A percentile compares a stretch with the other conserved stretches of the same genome.
phyloP scores from a whole-genome alignment of 2,797 vertebrate species.

The Alosa sapidissima region DNA sequence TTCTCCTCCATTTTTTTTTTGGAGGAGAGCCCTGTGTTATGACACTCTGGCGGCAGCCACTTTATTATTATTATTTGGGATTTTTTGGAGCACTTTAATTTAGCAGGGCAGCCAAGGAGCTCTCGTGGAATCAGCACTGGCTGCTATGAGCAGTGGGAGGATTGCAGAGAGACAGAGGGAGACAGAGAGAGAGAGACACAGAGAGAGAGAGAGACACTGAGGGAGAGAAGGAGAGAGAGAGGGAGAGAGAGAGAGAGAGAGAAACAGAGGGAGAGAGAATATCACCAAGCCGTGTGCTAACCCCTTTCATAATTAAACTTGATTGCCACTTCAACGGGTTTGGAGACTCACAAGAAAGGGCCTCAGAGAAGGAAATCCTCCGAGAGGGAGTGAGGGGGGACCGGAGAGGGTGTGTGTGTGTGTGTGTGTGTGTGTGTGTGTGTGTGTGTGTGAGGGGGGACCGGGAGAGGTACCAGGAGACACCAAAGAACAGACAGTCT shows the following conservation, averaged over 20 bases:
- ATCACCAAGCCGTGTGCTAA: conserved; percentile 21
- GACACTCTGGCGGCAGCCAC: conserved; percentile 54
- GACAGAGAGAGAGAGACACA: conserved; percentile 1
- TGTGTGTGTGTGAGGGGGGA: not conserved
- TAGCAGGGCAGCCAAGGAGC: conserved; percentile 37
- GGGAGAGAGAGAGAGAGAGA: not conserved
- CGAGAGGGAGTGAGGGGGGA: not conserved
- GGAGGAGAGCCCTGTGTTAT: conserved; percentile 50
- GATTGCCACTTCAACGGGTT: conserved; percentile 52
- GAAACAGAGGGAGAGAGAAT: not conserved
- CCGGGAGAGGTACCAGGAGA: not conserved
- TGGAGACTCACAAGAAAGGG: conserved; percentile 21
- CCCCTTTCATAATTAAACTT: conserved; percentile 53
- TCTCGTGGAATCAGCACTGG: not conserved
- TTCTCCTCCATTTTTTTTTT: conserved; percentile 51
- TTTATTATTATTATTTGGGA: conserved; percentile 56
- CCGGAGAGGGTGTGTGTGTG: no score
- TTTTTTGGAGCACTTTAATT: conserved; percentile 52
- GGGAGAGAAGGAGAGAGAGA: not conserved
- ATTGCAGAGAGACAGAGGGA: not conserved
- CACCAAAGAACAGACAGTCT: not conserved
- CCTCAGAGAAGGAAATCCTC: not conserved
- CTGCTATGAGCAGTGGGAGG: conserved; percentile 10
- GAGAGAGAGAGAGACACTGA: not conserved
- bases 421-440: no score